Evolutionary conservation across 1,140 invertebrate species (phyloP), one percentile per base, ranked within the genome.

Genomic region (Drosophila subobscura): DNA sequence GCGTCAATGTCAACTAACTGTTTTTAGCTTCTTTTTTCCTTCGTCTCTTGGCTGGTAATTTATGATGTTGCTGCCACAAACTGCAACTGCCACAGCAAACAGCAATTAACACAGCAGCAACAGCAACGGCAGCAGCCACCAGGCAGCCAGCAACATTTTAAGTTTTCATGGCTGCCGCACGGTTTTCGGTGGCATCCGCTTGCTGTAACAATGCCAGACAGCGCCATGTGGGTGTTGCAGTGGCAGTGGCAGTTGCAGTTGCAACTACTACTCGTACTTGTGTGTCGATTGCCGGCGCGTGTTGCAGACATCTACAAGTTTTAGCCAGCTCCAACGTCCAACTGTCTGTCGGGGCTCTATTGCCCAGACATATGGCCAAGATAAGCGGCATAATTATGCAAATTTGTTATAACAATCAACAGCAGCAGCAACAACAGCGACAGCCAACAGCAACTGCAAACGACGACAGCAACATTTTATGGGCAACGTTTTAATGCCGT

Each of bases 351-450:
- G 16, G 16, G 55, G 47, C 51, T 55, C 49, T 33, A 52, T 58
- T 55, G 59, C 53, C 56, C 60, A 83, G 84, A 88, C 83, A 79
- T 88, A 75, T 89, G 79, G 54, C 84, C 83, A 79, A 88, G 83
- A 83, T 88, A 88, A 88, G 84, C 78, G 84, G 84, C 84, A 88
- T 88, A 88, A 88, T 88, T 89, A 88, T 88, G 83, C 84, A 88
- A 88, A 88, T 88, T 88, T 79, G 83, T 79, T 81, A 86, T 77
- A 68, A 83, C 68, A 86, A 86, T 78, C 81, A 83, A 40, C 79
- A 51, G 44, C 71, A 71, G 22, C 68, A 45, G 51, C 61, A 50
- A 33, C 60, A 54, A 23, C 50, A 41, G 16, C 42, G 46, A 29
- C 8, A 41, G 16, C 23, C 16, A 20, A 1, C 16, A 20, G 16